These are phyloP conservation scores for Tetrao urogallus DNA, from an alignment of 2,113 vertebrate genomes.

Conservation along the genomic window DNA sequence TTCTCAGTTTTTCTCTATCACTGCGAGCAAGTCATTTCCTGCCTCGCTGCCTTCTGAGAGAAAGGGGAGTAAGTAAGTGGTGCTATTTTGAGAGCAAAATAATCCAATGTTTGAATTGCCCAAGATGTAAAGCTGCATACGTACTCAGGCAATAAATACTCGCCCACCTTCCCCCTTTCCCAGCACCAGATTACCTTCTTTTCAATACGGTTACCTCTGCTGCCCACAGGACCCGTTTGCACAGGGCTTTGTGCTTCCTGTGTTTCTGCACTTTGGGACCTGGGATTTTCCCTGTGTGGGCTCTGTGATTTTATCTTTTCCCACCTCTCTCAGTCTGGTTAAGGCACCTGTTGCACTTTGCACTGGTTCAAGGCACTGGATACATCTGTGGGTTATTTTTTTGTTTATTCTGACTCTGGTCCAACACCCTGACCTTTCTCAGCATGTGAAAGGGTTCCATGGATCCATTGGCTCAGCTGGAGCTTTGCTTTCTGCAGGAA, in stretches of 20 bases:
- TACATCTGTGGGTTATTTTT: fast-evolving
- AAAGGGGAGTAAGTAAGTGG: background rate
- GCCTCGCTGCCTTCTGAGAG: background rate
- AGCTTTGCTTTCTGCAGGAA: background rate
- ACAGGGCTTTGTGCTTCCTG: fast-evolving
- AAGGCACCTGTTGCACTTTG: background rate
- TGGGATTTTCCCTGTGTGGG: background rate
- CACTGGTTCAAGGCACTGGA: fast-evolving
- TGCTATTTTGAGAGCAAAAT: constrained; percentile 10
- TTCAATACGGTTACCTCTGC: fast-evolving
- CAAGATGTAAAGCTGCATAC: background rate
- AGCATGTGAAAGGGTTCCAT: fast-evolving
- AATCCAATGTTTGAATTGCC: background rate
- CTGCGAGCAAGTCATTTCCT: constrained; percentile 21
- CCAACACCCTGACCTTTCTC: background rate
- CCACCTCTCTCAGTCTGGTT: background rate
- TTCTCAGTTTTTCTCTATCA: constrained; percentile 10
- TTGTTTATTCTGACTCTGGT: background rate
- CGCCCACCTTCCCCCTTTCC: background rate
- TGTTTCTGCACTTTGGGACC: fast-evolving
- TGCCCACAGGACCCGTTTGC: background rate
- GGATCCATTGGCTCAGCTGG: fast-evolving
- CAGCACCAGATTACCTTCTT: fast-evolving
- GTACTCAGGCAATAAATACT: background rate
- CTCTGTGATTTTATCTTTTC: background rate